Conservation (phyloP, 2,113 vertebrate genomes). For the Halichoerus grypus region DNA sequence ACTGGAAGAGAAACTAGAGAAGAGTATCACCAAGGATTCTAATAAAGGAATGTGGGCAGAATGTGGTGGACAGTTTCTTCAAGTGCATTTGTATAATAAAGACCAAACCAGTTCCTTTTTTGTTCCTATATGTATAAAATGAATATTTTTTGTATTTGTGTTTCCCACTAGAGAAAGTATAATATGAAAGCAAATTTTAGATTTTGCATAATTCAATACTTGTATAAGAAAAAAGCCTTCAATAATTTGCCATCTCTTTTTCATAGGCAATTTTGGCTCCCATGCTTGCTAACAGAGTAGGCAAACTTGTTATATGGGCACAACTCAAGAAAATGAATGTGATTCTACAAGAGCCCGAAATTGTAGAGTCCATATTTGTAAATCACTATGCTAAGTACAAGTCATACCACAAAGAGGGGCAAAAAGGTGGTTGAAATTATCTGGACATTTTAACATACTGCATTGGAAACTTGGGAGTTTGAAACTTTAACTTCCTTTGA, state of each 20-base stretch:
- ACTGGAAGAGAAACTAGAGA: not conserved
- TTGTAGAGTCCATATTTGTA: not conserved
- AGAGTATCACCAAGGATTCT: not conserved
- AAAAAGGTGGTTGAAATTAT: not conserved
- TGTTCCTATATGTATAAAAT: not conserved
- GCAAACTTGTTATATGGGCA: not conserved
- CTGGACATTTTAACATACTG: not conserved
- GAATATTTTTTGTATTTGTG: constrained; percentile 23
- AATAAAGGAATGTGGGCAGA: not conserved
- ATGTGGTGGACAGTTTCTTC: not conserved
- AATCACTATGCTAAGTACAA: not conserved
- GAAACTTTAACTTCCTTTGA: not conserved
- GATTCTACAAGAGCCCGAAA: not conserved
- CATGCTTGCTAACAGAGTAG: not conserved
- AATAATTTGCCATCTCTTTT: not conserved
- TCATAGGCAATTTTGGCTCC: not conserved
- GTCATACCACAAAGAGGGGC: not conserved
- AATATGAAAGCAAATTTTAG: not conserved
- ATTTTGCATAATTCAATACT: constrained; percentile 11
- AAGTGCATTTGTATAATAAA: not conserved
- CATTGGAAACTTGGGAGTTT: not conserved
- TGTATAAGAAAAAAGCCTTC: not conserved
- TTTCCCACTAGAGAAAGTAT: not conserved
- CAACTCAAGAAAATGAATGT: not conserved
- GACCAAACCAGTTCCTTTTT: not conserved